Base-by-base conservation (phyloP, 1,140 invertebrate species). In the Vollenhovia emeryi region DNA sequence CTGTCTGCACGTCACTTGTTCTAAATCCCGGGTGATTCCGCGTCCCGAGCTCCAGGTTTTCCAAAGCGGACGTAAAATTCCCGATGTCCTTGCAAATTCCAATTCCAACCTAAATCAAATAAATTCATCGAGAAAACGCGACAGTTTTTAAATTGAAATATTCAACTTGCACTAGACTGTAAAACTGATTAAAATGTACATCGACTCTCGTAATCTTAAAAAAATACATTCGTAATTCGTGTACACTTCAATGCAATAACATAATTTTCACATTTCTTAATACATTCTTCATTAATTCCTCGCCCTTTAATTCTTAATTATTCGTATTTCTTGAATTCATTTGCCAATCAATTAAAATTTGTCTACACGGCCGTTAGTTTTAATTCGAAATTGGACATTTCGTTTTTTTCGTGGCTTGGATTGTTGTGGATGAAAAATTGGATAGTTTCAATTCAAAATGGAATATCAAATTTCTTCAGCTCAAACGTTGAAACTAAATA, bases 1-100 rank as follows among this genome's bases (percentile, higher is more conserved):
- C 93, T 1, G 90, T 92, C 79, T 92, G 89, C 3, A 80, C 86
- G n/a, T 91, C 90, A 64, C 87, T 92, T 33, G 89, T 91, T 52
- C 83, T 33, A 5, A 79, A 50, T 83, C 84, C 90, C 45, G 57
- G 73, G 11, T 90, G 89, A 43, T 92, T 86, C 48, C 88, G 86
- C 15, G 84, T 71, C 3, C 87, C 89, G 0, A 94, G 48, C 71
- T 91, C 87, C 43, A 94, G 68, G 74, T 92, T 87, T 40, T 92
- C 85, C 18, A 94, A 89, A 3, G 45, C 74, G 7, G 84, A 91
- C 0, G 90, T 88, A 27, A 93, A 91, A 59, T 84, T 91, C 3
- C 73, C 88, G 0, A 86, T 84, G 30, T 86, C 83, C 27, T 92
- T 90, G 30, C 78, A 89, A 57, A 27, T 62, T 24, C 50, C 82